These are phyloP conservation scores for Tetrao urogallus DNA, from an alignment of 2,113 vertebrate species.

Conservation along the genomic window DNA sequence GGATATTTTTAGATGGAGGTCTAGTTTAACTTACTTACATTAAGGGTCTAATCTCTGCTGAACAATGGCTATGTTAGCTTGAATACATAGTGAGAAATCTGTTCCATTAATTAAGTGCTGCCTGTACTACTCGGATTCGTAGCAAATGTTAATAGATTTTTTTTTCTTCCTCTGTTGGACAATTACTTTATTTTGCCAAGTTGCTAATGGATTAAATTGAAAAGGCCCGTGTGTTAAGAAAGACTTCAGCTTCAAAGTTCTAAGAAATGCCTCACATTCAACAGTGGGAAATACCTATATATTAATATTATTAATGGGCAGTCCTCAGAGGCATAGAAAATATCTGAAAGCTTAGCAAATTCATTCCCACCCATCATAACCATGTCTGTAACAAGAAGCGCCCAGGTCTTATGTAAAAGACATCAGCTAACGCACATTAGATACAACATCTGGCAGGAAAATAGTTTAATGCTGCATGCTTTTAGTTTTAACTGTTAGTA, in stretches of 20 bases:
- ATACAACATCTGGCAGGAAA: not conserved
- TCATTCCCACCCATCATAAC: slow-evolving; percentile 18
- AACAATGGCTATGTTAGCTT: slow-evolving; percentile 66
- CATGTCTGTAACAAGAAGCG: not conserved
- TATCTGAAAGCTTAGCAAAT: slow-evolving; percentile 19
- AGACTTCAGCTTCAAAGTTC: slow-evolving; percentile 50
- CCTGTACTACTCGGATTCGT: slow-evolving; percentile 56
- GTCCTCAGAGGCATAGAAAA: slow-evolving; percentile 26
- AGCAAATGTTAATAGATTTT: slow-evolving; percentile 73
- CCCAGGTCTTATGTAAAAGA: not conserved
- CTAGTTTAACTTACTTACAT: slow-evolving; percentile 72
- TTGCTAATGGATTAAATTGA: slow-evolving; percentile 65
- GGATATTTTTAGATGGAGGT: slow-evolving; percentile 74
- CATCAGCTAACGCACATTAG: not conserved
- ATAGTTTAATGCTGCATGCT: not conserved
- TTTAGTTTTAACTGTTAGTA: not conserved
- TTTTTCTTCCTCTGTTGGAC: slow-evolving; percentile 61
- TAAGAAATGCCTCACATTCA: slow-evolving; percentile 45
- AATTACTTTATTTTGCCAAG: slow-evolving; percentile 71
- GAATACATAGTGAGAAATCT: slow-evolving; percentile 68
- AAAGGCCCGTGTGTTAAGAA: not conserved
- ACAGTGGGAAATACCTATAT: slow-evolving; percentile 47
- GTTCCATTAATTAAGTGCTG: slow-evolving; percentile 74
- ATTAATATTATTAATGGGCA: slow-evolving; percentile 50
- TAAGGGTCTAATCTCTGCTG: slow-evolving; percentile 69